These are phyloP conservation scores for Melopsittacus undulatus DNA, from an alignment of 2,797 vertebrate species.

Conservation along the genomic window DNA sequence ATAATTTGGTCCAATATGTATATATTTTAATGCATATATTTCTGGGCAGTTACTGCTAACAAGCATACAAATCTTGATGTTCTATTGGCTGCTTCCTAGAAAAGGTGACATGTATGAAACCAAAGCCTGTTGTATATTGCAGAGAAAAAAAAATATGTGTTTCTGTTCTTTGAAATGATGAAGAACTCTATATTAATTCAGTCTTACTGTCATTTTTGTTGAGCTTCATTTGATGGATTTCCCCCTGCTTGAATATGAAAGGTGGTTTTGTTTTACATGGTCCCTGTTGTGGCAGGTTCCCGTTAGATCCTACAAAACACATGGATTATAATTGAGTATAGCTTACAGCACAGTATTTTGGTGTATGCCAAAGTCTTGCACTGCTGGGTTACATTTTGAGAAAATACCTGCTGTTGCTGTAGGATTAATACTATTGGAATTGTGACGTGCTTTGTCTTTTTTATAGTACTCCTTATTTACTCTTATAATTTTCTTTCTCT, in stretches of 20 bases:
- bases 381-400: slow-evolving; percentile 10
- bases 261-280: slow-evolving; percentile 16
- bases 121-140: background rate
- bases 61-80: background rate
- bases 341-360: background rate
- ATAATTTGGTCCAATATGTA: background rate
- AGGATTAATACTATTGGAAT: background rate
- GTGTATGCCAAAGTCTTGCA: background rate
- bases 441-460: slow-evolving; percentile 16
- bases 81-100: background rate
- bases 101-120: slow-evolving; percentile 39
- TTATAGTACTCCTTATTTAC: background rate
- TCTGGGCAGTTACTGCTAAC: background rate
- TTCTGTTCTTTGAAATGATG: slow-evolving; percentile 27
- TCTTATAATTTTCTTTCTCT: background rate
- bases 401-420: slow-evolving; percentile 3
- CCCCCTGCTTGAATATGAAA: slow-evolving; percentile 28
- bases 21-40: background rate
- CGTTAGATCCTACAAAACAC: background rate
- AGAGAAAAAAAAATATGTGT: slow-evolving; percentile 37
- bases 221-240: slow-evolving; percentile 34
- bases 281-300: background rate
- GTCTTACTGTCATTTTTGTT: slow-evolving; percentile 25
- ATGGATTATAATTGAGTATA: slow-evolving; percentile 33
- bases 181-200: slow-evolving; percentile 50